These are phyloP conservation scores for Microhierax caerulescens DNA, from an alignment of 2,797 vertebrate genomes.

Conservation along the genomic window DNA sequence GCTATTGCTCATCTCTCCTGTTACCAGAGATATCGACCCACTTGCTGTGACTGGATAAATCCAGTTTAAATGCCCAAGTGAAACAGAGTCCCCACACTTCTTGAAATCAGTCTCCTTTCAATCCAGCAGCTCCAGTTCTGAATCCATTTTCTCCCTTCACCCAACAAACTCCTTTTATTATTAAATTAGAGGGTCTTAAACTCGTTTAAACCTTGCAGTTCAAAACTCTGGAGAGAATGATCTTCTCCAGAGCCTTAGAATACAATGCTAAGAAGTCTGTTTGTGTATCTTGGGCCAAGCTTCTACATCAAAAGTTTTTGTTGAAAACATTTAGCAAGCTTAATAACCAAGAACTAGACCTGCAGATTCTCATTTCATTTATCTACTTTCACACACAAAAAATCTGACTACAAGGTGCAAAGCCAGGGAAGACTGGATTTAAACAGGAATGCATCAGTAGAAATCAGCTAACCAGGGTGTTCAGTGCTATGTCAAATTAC, in stretches of 20 bases:
- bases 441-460: neutral
- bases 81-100: neutral
- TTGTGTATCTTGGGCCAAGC: neutral
- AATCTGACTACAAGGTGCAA: neutral
- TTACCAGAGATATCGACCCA: neutral
- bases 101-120: neutral
- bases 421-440: neutral
- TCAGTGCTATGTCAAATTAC: neutral
- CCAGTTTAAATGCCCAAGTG: neutral
- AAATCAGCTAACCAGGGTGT: neutral
- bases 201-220: neutral
- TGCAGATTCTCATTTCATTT: neutral
- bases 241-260: neutral
- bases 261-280: neutral
- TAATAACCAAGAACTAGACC: neutral
- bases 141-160: neutral
- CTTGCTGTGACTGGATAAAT: neutral
- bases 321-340: neutral
- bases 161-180: neutral
- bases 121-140: neutral
- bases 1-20: neutral
- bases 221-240: neutral
- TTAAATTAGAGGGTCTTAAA: neutral
- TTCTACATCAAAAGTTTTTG: neutral
- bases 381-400: neutral